Base-by-base conservation (phyloP, 2,888 invertebrate genomes). In the Diplazon laetatorius region DNA sequence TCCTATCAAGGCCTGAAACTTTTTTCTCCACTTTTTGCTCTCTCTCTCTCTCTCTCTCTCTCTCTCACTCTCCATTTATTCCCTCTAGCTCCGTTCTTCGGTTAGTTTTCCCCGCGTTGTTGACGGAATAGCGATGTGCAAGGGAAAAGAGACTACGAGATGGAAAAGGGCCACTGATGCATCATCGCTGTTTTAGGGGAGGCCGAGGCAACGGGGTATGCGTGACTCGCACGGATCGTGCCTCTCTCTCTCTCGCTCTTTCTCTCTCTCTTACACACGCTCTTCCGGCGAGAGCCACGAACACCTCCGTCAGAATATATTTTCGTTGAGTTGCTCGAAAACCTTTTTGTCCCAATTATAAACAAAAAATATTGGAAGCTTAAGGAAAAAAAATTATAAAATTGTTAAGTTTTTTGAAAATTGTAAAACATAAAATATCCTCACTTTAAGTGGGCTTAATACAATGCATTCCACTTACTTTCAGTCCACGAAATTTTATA, bases 1-100 rank as follows among this genome's bases (percentile, higher is more conserved):
- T 78, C 74, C 73, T 44, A 77, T 73, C 50, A 62, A 30, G 52
- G 46, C 18, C 65, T 57, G 14, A 70, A 74, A 71, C 78, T 66
- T 74, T 69, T 68, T 35, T n/a, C 22, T 57, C 30, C 50, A n/a
- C n/a, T n/a, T n/a, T n/a, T n/a, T n/a, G n/a, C n/a, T n/a, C n/a
- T n/a, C n/a, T n/a, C 16, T n/a, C 30, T 65, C 37, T 48, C 18
- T 39, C 63, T 0, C 46, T 35, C n/a, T 48, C 50, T 57, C 18
- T 35, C 37, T 2, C 37, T 10, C 20, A 42, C 65, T 55, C 18
- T 16, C 2, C 10, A 35, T 14, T 20, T n/a, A 18, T 46, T 46
- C n/a, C 25, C 10, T 37, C 39, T 25, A 44, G 9, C 25, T 57
- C 16, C 52, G 37, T 14, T 52, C 57, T 30, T 48, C 59, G 44